A percentile compares a stretch with the other conserved stretches of the same genome.
These are phyloP conservation scores for Genyomyrus donnyi DNA, from an alignment of 2,113 vertebrate species.

Conservation along the genomic window DNA sequence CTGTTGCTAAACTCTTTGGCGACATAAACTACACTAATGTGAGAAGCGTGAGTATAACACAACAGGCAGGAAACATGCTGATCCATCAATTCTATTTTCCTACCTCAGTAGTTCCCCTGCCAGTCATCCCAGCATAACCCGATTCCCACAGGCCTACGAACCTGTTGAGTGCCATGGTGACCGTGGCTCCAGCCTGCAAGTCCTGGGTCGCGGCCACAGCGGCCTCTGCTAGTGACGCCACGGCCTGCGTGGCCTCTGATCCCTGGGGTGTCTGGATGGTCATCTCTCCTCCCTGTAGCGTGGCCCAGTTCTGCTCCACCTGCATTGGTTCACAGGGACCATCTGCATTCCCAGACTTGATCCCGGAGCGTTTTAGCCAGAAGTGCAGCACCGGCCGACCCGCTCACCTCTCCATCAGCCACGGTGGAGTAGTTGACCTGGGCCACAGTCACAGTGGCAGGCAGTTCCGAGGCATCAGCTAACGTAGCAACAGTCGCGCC, in stretches of 20 bases:
- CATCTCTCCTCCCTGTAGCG: constrained; percentile 91
- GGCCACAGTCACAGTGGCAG: constrained; percentile 87
- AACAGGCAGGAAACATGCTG: background rate
- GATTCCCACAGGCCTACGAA: constrained; percentile 30
- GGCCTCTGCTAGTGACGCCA: constrained; percentile 85
- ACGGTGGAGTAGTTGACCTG: constrained; percentile 95
- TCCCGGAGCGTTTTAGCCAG: background rate
- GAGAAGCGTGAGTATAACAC: background rate
- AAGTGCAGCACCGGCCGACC: background rate
- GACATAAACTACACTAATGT: background rate
- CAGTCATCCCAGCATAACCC: background rate
- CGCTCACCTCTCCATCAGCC: constrained; percentile 81
- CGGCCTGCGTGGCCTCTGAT: constrained; percentile 92
- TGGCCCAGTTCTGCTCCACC: constrained; percentile 91
- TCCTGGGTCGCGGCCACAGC: constrained; percentile 62
- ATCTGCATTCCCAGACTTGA: background rate
- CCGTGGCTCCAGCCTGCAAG: constrained; percentile 72
- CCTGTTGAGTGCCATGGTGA: constrained; percentile 82
- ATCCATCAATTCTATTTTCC: background rate
- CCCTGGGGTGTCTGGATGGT: constrained; percentile 97
- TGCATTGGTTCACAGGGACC: constrained; percentile 19
- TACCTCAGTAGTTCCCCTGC: background rate
- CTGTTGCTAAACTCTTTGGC: background rate
- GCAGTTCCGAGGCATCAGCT: constrained; percentile 90
- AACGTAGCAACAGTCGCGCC: constrained; percentile 92